Conservation (phyloP, 2,797 vertebrate species). For the Sphenodon punctatus region DNA sequence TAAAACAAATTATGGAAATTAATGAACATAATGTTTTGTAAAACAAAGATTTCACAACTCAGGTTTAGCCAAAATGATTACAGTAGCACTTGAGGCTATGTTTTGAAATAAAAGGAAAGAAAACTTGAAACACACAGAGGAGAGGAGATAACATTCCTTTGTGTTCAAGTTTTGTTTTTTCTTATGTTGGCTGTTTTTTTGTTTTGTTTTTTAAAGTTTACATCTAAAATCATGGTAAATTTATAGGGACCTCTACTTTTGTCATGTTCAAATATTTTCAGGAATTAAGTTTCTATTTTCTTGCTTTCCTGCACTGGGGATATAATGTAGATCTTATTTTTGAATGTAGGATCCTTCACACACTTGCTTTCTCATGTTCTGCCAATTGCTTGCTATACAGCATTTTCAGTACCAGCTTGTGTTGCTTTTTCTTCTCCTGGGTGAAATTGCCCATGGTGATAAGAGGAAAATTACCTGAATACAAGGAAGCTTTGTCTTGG, state of each 20-base stretch:
- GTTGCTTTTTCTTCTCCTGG: not conserved
- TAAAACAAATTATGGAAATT: not conserved
- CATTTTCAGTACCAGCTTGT: not conserved
- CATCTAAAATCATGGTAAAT: fast-evolving
- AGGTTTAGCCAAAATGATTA: not conserved
- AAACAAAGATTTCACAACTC: not conserved
- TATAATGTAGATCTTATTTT: not conserved
- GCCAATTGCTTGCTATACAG: not conserved
- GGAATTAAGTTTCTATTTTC: not conserved
- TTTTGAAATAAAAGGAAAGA: not conserved
- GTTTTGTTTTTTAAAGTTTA: not conserved
- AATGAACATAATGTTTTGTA: not conserved
- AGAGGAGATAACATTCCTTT: not conserved
- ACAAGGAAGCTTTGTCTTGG: not conserved
- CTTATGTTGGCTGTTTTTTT: not conserved
- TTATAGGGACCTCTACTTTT: fast-evolving
- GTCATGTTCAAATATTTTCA: not conserved
- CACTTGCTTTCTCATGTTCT: not conserved
- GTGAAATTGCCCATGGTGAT: not conserved
- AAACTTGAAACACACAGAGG: not conserved
- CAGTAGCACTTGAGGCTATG: not conserved
- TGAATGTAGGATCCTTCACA: not conserved
- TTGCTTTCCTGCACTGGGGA: not conserved
- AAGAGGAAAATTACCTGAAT: not conserved
- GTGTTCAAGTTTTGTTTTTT: not conserved